Base-by-base conservation (phyloP, 2,113 vertebrate species). In the Bombycilla garrulus region DNA sequence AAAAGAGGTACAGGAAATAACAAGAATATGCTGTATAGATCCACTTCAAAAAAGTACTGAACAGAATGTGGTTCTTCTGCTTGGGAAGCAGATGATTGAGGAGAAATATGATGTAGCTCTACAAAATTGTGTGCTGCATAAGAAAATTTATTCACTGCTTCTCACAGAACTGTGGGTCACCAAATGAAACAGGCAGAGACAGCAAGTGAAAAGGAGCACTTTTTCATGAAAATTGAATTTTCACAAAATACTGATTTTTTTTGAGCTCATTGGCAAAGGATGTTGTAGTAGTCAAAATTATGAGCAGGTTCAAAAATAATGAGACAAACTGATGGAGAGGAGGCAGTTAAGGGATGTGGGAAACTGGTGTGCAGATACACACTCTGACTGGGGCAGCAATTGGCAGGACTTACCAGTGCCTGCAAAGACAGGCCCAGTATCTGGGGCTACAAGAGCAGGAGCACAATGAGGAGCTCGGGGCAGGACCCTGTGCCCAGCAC, bases 1-100 rank as follows among this genome's bases (percentile, higher is more conserved):
- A 93, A 77, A 76, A 83, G 50, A 92, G 56, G 61, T 17, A 36
- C 26, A 86, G 88, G 54, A 54, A 81, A 88, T 92, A 94, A 74
- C 86, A 81, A 70, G 88, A 83, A 83, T 93, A 47, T 83, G 21
- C 64, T 47, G 33, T 36, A 42, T 58, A 84, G 64, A 70, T 51
- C 64, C 1, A 2, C 77, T 90, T 86, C 67, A 88, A 78, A 71
- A 91, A 93, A 71, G 47, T 29, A 70, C 58, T 62, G 56, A 90
- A 58, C 67, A 88, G 66, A 90, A 54, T 81, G 35, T 35, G 64
- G 86, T 78, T 77, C 80, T 29, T 66, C 45, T 92, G 42, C 88
- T 88, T 81, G 60, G 65, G 81, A 92, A 93, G 81, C 3, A 47
- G 86, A 42, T 72, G 60, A 81, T 19, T 83, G 80, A 90, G 67